Percentiles rank a stretch among this genome's conserved stretches.
Evolutionary conservation across 2,888 invertebrate species (phyloP).

Genomic region (Papilio protenor): DNA sequence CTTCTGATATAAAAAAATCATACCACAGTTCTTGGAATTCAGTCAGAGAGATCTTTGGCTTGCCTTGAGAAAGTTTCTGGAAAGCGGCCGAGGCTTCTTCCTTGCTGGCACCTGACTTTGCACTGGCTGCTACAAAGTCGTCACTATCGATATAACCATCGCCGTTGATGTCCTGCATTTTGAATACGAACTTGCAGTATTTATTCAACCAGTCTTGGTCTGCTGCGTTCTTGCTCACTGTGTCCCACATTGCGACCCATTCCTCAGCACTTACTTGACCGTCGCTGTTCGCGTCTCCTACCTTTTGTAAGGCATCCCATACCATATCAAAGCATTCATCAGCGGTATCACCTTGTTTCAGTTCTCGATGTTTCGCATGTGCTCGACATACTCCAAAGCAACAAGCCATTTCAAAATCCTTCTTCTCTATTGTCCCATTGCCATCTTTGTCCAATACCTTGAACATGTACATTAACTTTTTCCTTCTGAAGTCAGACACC

Average conservation of each 20-base stretch:
- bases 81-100: background rate
- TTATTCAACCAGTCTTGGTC: background rate
- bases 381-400: slow-evolving; percentile 8
- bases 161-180: slow-evolving; percentile 4
- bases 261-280: slow-evolving; percentile 3
- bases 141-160: background rate
- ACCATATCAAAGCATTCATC: slow-evolving; percentile 5
- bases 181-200: slow-evolving; percentile 16
- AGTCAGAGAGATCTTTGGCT: background rate
- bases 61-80: background rate
- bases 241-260: slow-evolving; percentile 19
- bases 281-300: slow-evolving; percentile 18
- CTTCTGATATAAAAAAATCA: slow-evolving; percentile 7
- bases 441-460: slow-evolving; percentile 16
- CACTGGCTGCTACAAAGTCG: background rate
- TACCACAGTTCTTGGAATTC: slow-evolving; percentile 14
- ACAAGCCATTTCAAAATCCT: slow-evolving; percentile 1
- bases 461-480: slow-evolving; percentile 10
- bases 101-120: background rate
- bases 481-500: slow-evolving; percentile 17
- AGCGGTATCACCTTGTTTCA: background rate
- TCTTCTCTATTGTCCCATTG: slow-evolving; percentile 12
- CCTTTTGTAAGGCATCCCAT: slow-evolving; percentile 13
- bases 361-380: background rate
- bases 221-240: background rate